Base-by-base conservation (phyloP, 1,140 invertebrate genomes). In the Potamilus streckersoni region DNA sequence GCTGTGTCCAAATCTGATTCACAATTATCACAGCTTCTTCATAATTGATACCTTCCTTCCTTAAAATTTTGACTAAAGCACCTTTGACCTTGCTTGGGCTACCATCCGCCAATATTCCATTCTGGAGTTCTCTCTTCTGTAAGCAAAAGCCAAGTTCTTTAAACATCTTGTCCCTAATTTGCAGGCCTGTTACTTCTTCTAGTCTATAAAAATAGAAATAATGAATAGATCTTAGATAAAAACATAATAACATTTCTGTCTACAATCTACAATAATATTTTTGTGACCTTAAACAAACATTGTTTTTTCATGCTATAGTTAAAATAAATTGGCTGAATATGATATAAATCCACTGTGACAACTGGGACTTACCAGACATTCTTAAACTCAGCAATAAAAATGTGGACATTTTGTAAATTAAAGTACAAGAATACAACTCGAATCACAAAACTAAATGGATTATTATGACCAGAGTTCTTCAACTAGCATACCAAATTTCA, bases 61-160 rank as follows among this genome's bases (percentile, higher is more conserved):
- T 79, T 14, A 91, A 76, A 0, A 91, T 76, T 20, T 84, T 72
- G 6, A 85, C 83, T 59, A 91, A 79, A 13, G 79, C 79, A 8
- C 85, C 80, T 70, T 86, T 85, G 57, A 90, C 86, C 69, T 91
- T 83, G 0, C 74, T 71, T 55, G 82, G 82, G 4, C 90, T 87
- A 23, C 89, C 90, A 67, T 90, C 86, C 12, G 89, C 89, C 20
- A 91, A 79, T 4, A 91, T 78, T 12, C 91, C 91, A 19, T 84
- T 83, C 69, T 86, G 81, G 5, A 91, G 69, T 73, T 79, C 80
- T 27, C 79, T 76, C 3, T 79, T 81, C 19, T 80, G 61, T 60
- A 78, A 58, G 73, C 86, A 87, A 23, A 87, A 86, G 12, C 90
- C 91, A n/a, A 91, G 83, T 3, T 84, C 75, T 23, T 85, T 69